phyloP scores from a whole-genome alignment of 1,140 invertebrate genomes.

The Alviniconcha marisindica region DNA sequence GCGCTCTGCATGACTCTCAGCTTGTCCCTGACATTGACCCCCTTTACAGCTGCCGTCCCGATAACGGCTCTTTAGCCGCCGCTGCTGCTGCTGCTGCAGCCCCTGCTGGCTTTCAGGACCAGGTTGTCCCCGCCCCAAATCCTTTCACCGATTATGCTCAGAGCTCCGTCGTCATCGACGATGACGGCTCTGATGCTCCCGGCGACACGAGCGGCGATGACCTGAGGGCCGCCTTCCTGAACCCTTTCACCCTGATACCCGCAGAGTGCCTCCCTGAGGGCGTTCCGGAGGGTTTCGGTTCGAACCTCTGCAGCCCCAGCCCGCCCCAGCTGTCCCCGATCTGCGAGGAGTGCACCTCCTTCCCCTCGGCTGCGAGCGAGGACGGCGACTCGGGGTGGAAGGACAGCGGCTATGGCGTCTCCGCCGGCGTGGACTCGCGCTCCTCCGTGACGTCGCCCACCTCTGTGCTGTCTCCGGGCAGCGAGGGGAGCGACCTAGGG shows the following conservation, averaged over 20 bases:
- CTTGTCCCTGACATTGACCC: too few species aligned
- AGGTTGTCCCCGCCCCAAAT: neutral
- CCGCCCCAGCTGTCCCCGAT: neutral
- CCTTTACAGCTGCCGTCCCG: neutral
- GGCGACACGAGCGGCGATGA: neutral
- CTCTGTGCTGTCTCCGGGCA: neutral
- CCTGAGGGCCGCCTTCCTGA: neutral
- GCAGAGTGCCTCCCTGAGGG: neutral
- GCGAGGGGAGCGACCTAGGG: neutral
- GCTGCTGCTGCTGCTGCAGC: neutral
- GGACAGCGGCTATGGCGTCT: slow-evolving; percentile 6
- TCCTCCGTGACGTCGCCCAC: slow-evolving; percentile 5
- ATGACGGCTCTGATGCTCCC: neutral
- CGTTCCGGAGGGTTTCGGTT: neutral
- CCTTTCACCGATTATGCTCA: neutral
- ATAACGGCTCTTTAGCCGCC: neutral
- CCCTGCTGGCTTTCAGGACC: neutral
- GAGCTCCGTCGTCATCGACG: neutral
- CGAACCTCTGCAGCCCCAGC: neutral
- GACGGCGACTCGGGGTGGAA: neutral
- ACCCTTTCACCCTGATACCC: neutral
- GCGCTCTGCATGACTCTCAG: too few species aligned
- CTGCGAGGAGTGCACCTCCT: neutral
- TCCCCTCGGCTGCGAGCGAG: neutral
- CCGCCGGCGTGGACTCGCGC: neutral